phyloP scores from a whole-genome alignment of 2,888 invertebrate genomes.

The Elysia crispata region DNA sequence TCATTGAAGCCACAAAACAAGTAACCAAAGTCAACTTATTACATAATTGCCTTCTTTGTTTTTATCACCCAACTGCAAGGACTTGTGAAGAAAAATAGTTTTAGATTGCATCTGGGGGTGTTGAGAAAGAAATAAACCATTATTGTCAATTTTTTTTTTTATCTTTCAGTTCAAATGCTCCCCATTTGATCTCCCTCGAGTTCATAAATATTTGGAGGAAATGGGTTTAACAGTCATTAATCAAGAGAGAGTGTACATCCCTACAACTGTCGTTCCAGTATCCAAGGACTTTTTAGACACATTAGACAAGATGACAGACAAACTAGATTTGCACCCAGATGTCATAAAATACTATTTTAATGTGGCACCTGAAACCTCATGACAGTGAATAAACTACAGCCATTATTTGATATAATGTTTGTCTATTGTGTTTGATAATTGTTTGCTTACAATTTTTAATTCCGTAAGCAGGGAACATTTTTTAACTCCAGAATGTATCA shows the following conservation, averaged over 20 bases:
- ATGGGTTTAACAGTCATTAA: slow-evolving; percentile 23
- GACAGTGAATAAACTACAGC: background rate
- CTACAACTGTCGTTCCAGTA: slow-evolving; percentile 35
- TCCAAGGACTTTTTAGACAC: slow-evolving; percentile 29
- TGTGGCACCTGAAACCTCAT: slow-evolving; percentile 48
- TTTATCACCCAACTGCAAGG: too few species aligned
- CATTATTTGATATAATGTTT: too few species aligned
- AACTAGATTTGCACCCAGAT: slow-evolving; percentile 81
- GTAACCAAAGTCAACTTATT: too few species aligned
- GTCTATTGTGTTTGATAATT: too few species aligned
- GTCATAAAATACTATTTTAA: slow-evolving; percentile 80
- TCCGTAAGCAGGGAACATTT: too few species aligned
- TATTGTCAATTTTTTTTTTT: background rate
- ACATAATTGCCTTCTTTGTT: too few species aligned
- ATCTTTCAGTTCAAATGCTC: slow-evolving; percentile 43
- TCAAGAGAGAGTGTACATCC: slow-evolving; percentile 33
- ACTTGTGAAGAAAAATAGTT: too few species aligned
- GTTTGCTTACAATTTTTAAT: too few species aligned
- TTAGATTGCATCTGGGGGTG: too few species aligned
- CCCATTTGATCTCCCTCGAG: slow-evolving; percentile 34
- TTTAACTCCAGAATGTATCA: too few species aligned
- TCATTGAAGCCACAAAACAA: too few species aligned
- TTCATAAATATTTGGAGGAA: slow-evolving; percentile 15
- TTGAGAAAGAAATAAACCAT: background rate
- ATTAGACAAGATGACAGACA: slow-evolving; percentile 68